Evolutionary conservation across 2,888 invertebrate genomes (phyloP).

Genomic region (Hyalella azteca): DNA sequence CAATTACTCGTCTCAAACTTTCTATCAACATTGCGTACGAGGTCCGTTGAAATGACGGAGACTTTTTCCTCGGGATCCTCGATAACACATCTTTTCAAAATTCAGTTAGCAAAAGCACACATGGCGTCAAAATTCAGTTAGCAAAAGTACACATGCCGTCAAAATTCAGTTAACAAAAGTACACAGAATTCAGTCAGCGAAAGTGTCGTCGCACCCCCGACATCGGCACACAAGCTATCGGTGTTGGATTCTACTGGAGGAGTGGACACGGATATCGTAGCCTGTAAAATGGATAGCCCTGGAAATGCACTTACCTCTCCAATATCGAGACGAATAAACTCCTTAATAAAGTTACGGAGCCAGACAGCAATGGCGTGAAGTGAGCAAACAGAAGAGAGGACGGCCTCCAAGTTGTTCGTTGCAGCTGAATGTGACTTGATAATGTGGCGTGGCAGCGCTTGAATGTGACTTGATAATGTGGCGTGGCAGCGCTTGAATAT

Average conservation of each 20-base stretch:
- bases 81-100: background rate
- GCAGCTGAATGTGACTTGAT: background rate
- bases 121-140: background rate
- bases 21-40: background rate
- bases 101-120: background rate
- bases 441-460: background rate
- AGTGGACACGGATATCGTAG: background rate
- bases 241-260: background rate
- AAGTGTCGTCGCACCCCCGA: too few species aligned
- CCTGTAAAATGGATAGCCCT: background rate
- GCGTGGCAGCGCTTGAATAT: background rate
- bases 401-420: background rate
- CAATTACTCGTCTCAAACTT: constrained; percentile 22
- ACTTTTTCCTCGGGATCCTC: background rate
- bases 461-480: background rate
- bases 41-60: background rate
- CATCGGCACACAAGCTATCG: too few species aligned
- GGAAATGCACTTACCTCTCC: constrained; percentile 17
- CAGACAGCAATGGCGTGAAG: background rate
- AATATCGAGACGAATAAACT: background rate
- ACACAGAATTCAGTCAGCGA: too few species aligned
- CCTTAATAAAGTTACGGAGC: background rate
- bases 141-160: too few species aligned
- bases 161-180: too few species aligned
- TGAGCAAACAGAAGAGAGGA: constrained; percentile 11